Evolutionary conservation across 2,888 invertebrate genomes (phyloP).

Genomic region (Zygogramma bicolorata): DNA sequence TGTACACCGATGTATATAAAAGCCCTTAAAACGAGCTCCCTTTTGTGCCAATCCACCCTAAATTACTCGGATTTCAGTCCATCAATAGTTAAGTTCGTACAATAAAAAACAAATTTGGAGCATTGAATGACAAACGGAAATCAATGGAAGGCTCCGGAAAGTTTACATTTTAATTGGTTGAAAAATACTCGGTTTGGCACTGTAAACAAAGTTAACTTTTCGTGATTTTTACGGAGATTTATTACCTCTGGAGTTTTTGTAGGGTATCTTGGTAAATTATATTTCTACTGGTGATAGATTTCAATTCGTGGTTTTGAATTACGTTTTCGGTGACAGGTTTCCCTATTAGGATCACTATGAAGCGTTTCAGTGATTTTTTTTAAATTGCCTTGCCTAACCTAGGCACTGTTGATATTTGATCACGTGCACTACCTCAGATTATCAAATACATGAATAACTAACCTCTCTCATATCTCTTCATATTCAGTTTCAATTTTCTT

Average conservation of each 20-base stretch:
- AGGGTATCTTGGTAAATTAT: not conserved
- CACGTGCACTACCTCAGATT: too few species aligned
- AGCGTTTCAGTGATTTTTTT: too few species aligned
- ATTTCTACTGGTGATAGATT: not conserved
- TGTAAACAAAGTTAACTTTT: not conserved
- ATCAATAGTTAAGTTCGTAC: slow-evolving; percentile 60
- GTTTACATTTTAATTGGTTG: not conserved
- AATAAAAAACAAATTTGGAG: slow-evolving; percentile 61
- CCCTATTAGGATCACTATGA: not conserved
- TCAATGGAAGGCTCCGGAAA: slow-evolving; percentile 23
- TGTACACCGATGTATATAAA: slow-evolving; percentile 60
- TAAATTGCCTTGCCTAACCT: too few species aligned
- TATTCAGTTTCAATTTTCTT: too few species aligned
- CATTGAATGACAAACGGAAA: slow-evolving; percentile 56
- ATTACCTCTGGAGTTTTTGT: not conserved
- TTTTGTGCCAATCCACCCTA: slow-evolving; percentile 59
- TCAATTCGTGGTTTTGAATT: not conserved
- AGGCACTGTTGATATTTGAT: too few species aligned
- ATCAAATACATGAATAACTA: too few species aligned
- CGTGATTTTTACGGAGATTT: not conserved
- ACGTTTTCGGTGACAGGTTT: not conserved
- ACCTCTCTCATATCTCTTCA: too few species aligned
- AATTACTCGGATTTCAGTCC: slow-evolving; percentile 60
- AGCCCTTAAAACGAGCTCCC: slow-evolving; percentile 65
- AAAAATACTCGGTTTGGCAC: slow-evolving; percentile 6